Conservation (phyloP, 1,140 invertebrate species). For the Drepana arcuata region DNA sequence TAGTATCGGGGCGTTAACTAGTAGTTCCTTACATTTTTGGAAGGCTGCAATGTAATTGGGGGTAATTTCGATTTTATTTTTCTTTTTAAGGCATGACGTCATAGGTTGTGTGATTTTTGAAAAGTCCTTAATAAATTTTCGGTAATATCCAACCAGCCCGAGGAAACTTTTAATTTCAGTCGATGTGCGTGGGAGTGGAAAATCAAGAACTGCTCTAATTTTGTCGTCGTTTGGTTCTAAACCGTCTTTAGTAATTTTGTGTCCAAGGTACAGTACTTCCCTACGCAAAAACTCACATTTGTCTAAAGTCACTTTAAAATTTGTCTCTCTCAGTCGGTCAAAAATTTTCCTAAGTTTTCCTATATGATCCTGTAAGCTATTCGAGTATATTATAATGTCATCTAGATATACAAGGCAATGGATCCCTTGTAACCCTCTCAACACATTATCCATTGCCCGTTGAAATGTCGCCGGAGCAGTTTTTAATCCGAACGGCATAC, state of each 20-base stretch:
- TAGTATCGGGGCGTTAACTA: slow-evolving; percentile 18
- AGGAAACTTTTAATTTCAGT: slow-evolving; percentile 19
- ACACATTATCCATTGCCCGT: slow-evolving; percentile 2
- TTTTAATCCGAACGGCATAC: slow-evolving; percentile 16
- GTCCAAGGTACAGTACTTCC: slow-evolving; percentile 11
- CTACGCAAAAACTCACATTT: slow-evolving; percentile 9
- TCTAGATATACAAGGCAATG: slow-evolving; percentile 17
- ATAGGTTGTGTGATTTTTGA: slow-evolving; percentile 25
- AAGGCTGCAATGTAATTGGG: slow-evolving; percentile 12
- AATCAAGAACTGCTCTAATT: slow-evolving; percentile 13
- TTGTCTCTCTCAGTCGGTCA: slow-evolving; percentile 5
- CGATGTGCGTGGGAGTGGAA: slow-evolving; percentile 5
- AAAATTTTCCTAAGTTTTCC: slow-evolving; percentile 10
- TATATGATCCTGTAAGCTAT: slow-evolving; percentile 13
- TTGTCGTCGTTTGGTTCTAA: slow-evolving; percentile 15
- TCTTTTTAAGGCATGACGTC: slow-evolving; percentile 14
- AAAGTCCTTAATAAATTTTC: slow-evolving; percentile 29
- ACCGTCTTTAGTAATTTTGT: slow-evolving; percentile 11
- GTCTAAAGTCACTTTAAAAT: slow-evolving; percentile 9
- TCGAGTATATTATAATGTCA: slow-evolving; percentile 16
- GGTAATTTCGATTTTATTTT: slow-evolving; percentile 8
- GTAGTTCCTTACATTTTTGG: slow-evolving; percentile 19
- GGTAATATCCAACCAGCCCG: slow-evolving; percentile 37
- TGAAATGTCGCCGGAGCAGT: slow-evolving; percentile 17
- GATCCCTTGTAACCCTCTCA: slow-evolving; percentile 11